Evolutionary conservation across 1,140 invertebrate genomes (phyloP), one percentile per base, ranked within the genome.

Genomic region (Meloidogyne hapla): DNA sequence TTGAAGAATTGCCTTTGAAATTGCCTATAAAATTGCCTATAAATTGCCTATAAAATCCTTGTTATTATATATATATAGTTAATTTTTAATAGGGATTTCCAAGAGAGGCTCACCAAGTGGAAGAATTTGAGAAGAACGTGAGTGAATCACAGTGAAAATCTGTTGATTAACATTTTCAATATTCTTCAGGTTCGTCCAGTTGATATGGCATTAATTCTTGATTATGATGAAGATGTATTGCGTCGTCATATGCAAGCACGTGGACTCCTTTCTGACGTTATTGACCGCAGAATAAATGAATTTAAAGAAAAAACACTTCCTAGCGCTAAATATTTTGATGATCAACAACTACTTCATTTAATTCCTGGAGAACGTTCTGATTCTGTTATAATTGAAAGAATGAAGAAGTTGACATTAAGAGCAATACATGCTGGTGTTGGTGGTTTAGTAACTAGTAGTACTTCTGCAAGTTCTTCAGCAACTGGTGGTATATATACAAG

Each of bases 321-420:
- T 18, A 85, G 77, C 23, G 85, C 85, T 5, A 87, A 87, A 72
- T 86, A 86, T 70, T 86, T 86, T 75, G 85, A 86, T 67, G 85
- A 86, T 70, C 85, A 87, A 13, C 80, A 82, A 68, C 65, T 86
- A n/a, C 77, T 86, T 56, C 85, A 86, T 70, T 69, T 86, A 85
- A 86, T 86, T 69, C 84, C 85, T 4, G 85, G 85, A 25, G 85
- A 86, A 74, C 84, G 83, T 69, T 81, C 82, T 61, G 85, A 85
- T 48, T 65, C 81, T 6, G 63, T 72, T 48, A 82, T 86, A 38
- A 81, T 84, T 67, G 86, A 86, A 28, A 74, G 85, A 67, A 87
- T 86, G 85, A 79, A 77, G 15, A 76, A 80, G 8, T 74, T 86
- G 33, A 77, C 85, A 0, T 42, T 67, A 6, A 73, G 82, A 64